These are phyloP conservation scores for Apotomis turbidana DNA, from an alignment of 2,888 invertebrate genomes.

Conservation along the genomic window DNA sequence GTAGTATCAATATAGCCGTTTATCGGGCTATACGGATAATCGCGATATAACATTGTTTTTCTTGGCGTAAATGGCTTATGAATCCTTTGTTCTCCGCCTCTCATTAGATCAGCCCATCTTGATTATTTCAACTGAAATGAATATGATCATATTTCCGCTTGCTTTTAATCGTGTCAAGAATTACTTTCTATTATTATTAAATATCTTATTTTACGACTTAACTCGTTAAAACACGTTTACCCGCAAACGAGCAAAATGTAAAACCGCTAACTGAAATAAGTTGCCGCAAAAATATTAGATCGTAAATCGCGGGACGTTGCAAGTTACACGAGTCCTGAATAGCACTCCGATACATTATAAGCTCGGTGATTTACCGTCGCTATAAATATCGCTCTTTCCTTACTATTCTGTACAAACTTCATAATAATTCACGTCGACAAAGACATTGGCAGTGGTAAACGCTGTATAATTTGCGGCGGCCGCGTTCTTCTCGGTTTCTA, in stretches of 20 bases:
- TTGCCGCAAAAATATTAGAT: slow-evolving; percentile 39
- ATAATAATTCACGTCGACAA: slow-evolving; percentile 40
- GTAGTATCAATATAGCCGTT: too few species aligned
- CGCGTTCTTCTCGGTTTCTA: slow-evolving; percentile 16
- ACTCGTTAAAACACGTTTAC: neutral
- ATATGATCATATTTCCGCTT: too few species aligned
- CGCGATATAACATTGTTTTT: too few species aligned
- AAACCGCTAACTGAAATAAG: slow-evolving; percentile 32
- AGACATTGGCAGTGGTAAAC: slow-evolving; percentile 40
- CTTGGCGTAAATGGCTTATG: too few species aligned
- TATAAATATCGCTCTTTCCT: slow-evolving; percentile 46
- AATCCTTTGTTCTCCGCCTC: too few species aligned
- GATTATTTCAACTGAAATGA: too few species aligned
- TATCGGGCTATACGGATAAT: too few species aligned
- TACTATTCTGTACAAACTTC: slow-evolving; percentile 42
- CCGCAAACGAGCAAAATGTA: slow-evolving; percentile 10
- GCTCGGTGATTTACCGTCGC: slow-evolving; percentile 44
- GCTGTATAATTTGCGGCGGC: slow-evolving; percentile 35
- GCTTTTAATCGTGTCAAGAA: too few species aligned
- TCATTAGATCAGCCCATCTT: too few species aligned
- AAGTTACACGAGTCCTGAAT: slow-evolving; percentile 39
- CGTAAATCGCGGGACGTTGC: slow-evolving; percentile 37
- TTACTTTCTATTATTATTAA: too few species aligned
- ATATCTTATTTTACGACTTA: too few species aligned
- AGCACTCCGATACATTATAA: slow-evolving; percentile 45